Evolutionary conservation across 2,888 invertebrate species (phyloP).

Genomic region (Xiphydria camelus): DNA sequence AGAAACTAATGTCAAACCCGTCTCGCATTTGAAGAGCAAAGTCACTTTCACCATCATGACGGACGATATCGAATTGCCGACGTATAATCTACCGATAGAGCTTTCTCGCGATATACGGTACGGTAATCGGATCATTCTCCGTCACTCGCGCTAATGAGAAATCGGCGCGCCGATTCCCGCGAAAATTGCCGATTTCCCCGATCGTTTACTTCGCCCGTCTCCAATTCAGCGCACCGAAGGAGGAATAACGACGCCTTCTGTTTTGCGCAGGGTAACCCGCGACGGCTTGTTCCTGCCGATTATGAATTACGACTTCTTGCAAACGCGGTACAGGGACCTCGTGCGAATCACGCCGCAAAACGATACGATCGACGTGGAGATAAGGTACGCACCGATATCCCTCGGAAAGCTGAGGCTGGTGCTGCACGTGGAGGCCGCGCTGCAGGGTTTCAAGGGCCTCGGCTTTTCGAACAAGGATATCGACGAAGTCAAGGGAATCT

Average conservation of each 20-base stretch:
- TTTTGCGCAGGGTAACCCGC: constrained; percentile 64
- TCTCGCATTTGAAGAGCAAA: constrained; percentile 75
- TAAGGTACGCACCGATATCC: constrained; percentile 75
- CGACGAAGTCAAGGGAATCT: constrained; percentile 95
- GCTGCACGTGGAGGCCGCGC: constrained; percentile 75
- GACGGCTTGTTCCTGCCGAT: constrained; percentile 78
- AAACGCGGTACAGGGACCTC: constrained; percentile 77
- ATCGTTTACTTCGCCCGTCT: no score
- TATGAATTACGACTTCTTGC: constrained; percentile 80
- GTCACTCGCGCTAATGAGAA: no score
- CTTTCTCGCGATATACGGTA: constrained; percentile 66
- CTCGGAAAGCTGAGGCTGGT: constrained; percentile 79
- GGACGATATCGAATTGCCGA: constrained; percentile 70
- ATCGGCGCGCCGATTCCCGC: no score
- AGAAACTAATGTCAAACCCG: constrained; percentile 58
- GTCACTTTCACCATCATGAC: constrained; percentile 78
- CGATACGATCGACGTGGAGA: constrained; percentile 67
- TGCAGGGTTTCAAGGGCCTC: constrained; percentile 70
- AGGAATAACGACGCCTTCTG: not conserved
- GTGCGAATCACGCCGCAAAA: constrained; percentile 67
- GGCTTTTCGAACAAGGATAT: constrained; percentile 93
- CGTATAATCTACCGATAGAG: constrained; percentile 71
- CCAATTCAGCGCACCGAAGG: no score
- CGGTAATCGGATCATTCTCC: no score
- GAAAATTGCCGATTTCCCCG: no score